Percentiles rank a stretch among this genome's conserved stretches.
These are phyloP conservation scores for Bicyclus anynana DNA, from an alignment of 1,140 invertebrate species.

Conservation along the genomic window DNA sequence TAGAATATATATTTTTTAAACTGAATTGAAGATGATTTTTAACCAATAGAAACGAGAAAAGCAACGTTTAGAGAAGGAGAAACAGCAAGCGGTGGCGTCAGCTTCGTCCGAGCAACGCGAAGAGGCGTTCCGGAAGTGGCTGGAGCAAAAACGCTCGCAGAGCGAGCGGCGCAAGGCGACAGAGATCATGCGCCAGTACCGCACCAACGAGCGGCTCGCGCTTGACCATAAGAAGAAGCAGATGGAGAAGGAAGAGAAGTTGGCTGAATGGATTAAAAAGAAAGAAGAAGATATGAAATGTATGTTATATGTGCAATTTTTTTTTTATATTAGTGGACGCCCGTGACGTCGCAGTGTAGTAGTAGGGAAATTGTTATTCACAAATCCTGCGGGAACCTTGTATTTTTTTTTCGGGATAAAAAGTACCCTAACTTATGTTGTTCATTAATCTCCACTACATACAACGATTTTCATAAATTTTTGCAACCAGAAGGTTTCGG, in stretches of 20 bases:
- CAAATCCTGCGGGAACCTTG: too few relatives aligned
- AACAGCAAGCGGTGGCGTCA: constrained; percentile 31
- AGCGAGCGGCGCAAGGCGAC: constrained; percentile 50
- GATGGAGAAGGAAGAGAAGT: constrained; percentile 70
- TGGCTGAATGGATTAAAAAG: constrained; percentile 71
- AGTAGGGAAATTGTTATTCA: too few relatives aligned
- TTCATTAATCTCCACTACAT: too few relatives aligned
- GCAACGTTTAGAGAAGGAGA: constrained; percentile 44
- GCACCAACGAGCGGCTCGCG: constrained; percentile 47
- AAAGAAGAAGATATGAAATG: constrained; percentile 77
- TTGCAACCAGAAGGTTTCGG: too few relatives aligned
- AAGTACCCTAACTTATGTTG: too few relatives aligned
- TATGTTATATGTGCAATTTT: constrained; percentile 30
- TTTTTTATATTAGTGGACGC: too few relatives aligned
- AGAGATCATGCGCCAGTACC: constrained; percentile 52
- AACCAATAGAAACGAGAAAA: constrained; percentile 57
- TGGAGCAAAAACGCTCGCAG: constrained; percentile 55
- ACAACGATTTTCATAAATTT: too few relatives aligned
- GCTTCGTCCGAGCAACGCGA: constrained; percentile 53
- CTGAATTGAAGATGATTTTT: too few relatives aligned
- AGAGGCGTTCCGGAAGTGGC: constrained; percentile 58
- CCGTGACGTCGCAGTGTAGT: too few relatives aligned
- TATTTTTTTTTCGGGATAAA: too few relatives aligned
- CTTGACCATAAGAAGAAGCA: constrained; percentile 54
- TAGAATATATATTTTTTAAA: too few relatives aligned